Base-by-base conservation (phyloP, 1,140 invertebrate genomes). In the Drosophila orosa region DNA sequence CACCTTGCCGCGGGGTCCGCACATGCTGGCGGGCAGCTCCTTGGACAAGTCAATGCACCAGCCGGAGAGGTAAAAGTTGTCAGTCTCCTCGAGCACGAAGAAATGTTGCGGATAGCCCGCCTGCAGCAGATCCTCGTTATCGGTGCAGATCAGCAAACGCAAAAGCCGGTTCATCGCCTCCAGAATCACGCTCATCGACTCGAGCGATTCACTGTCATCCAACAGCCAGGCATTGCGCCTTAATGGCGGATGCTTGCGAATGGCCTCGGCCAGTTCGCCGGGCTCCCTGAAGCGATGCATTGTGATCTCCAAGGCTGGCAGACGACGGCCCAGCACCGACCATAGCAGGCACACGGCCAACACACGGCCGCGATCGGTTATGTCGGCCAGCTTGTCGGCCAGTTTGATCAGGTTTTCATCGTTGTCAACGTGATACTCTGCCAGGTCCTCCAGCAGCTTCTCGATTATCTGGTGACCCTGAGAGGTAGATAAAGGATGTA, bases 221-320 rank as follows among this genome's bases (percentile, higher is more conserved):
- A 4, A 0, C 29, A 33, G 0, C 27, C 29, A 52, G 12, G 6
- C 12, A 2, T 7, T 13, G 17, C 39, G 29, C 5, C 24, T 12
- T 5, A 3, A 1, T 2, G 56, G 39, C 6, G 33, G 35, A 13
- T 22, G 6, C 10, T 15, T 13, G 0, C 7, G 8, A 3, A 60
- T 50, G 33, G 40, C 62, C 5, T 13, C 12, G 2, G 8, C 24
- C 31, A 71, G 57, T 19, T 71, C 72, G 3, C n/a, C 33, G 1
- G 29, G 25, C 19, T 57, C 57, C 10, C 57, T 37, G 48, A 31
- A 74, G 15, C 72, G 66, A 56, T 71, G 58, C 72, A 74, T 74
- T 0, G 40, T 50, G 3, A 71, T 57, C 31, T 56, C 22, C 15
- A 54, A 1, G 3, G 40, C 17, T 8, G 33, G 17, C 19, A 60